Evolutionary conservation across 1,140 invertebrate species (phyloP), one percentile per base, ranked within the genome.

Genomic region (Brachionus angularis): DNA sequence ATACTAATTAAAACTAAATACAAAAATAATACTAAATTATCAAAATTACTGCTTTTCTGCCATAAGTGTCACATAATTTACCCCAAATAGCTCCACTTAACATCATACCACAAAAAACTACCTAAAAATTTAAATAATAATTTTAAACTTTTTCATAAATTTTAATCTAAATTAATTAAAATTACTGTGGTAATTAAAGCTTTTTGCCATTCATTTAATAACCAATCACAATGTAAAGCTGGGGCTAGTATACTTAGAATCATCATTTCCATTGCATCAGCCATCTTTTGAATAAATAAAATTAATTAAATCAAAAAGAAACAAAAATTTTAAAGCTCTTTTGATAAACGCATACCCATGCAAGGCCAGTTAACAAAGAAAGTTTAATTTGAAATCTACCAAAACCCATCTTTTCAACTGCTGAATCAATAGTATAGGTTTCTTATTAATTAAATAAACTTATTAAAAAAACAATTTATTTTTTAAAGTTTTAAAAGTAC

Each of bases 241-340:
- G 93, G 92, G 49, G 90, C 91, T 14, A 96, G 80, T 74, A 96
- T 94, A 75, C 90, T 91, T 5, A 97, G 82, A 77, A 96, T 93
- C 78, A 93, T 96, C 89, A 96, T 96, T 84, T 96, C 93, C 93
- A 96, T 96, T 42, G 91, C 93, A 81, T 97, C 93, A 29, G 93
- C 90, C 92, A 95, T 96, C 92, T 93, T 91, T 77, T 90, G 91
- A 3, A n/a, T 62, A n/a, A n/a, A n/a, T n/a, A n/a, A n/a, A n/a
- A n/a, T n/a, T n/a, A n/a, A n/a, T n/a, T n/a, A 23, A 23, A 1
- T 50, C 14, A 50, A 67, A 31, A 31, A 23, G 16, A 10, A 23
- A 8, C 8, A 27, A 1, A 71, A 62, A n/a, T 47, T 16, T n/a
- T 27, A 23, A 25, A 33, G 16, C 7, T 10, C 12, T 5, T 16